Base-by-base conservation (phyloP, 2,797 vertebrate species). In the Myripristis murdjan region DNA sequence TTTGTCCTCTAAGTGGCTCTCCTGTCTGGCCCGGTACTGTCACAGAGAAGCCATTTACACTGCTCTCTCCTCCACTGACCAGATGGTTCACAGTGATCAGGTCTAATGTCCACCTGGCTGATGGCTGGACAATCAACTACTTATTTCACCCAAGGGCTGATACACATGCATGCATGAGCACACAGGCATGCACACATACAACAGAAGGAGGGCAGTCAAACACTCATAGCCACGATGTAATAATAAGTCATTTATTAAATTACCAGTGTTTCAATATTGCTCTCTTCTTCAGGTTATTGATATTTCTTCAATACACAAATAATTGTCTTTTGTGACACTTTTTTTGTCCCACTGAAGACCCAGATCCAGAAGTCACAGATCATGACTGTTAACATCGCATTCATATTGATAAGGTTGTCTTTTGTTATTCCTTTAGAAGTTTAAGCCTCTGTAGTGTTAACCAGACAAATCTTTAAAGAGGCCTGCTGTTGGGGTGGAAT, bases 51-150 rank as follows among this genome's bases (percentile, higher is more conserved):
- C 88, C 86, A 89, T 93, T 96, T 76, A 67, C 64, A 92, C 88
- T 60, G 70, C 70, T 84, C 90, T 56, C 83, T 94, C 84, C 87
- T 93, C 92, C 92, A 88, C 87, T 82, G 87, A 89, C 88, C 94
- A 96, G 93, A 95, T 95, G 94, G 92, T 90, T 90, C 79, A 71
- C 52, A 81, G 90, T 75, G 76, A 88, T 84, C 80, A 83, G 82
- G 80, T 74, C 91, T 93, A 91, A 93, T 90, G 78, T 94, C 93
- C 79, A 86, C 79, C 75, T 95, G 91, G 89, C 91, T 94, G 80
- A 91, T 94, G 91, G 89, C 89, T 92, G 92, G 89, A 89, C 73
- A 88, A 88, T 93, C 89, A 91, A 84, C 90, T 88, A 90, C 92
- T 64, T 89, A 73, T 83, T 84, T 92, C 84, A 87, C 22, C 47